Evolutionary conservation across 2,113 vertebrate genomes (phyloP).

Genomic region (Menura novaehollandiae): DNA sequence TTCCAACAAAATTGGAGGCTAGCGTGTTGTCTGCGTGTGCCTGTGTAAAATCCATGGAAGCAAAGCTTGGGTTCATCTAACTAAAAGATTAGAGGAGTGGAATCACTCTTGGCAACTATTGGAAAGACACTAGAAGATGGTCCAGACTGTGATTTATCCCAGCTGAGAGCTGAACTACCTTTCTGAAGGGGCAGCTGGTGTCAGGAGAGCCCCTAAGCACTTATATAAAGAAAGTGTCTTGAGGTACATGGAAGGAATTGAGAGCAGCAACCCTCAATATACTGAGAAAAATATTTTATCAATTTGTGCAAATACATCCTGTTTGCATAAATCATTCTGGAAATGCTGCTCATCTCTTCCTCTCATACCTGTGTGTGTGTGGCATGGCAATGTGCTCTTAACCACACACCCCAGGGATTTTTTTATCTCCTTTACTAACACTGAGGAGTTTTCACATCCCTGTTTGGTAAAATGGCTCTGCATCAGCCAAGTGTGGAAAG

Average conservation of each 20-base stretch:
- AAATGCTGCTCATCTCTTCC: background rate
- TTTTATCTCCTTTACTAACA: background rate
- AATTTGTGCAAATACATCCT: background rate
- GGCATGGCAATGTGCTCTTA: background rate
- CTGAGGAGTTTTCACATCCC: conserved; percentile 11
- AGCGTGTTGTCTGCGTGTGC: background rate
- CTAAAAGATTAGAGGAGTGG: background rate
- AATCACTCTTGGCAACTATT: background rate
- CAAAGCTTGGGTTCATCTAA: background rate
- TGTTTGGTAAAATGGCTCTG: background rate
- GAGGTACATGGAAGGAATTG: background rate
- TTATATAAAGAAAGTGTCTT: background rate
- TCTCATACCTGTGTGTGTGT: background rate
- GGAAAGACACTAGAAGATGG: background rate
- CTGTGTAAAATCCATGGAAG: background rate
- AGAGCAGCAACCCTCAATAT: background rate
- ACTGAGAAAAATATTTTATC: background rate
- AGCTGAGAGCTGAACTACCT: background rate
- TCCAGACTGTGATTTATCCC: background rate
- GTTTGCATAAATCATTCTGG: background rate
- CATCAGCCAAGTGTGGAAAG: conserved; percentile 26
- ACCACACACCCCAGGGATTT: background rate
- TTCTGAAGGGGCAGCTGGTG: background rate
- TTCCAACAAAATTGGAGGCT: background rate
- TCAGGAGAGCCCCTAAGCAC: background rate